A percentile compares a stretch with the other conserved stretches of the same genome.
Evolutionary conservation across 1,140 invertebrate species (phyloP).

Genomic region (Brachionus sp.): DNA sequence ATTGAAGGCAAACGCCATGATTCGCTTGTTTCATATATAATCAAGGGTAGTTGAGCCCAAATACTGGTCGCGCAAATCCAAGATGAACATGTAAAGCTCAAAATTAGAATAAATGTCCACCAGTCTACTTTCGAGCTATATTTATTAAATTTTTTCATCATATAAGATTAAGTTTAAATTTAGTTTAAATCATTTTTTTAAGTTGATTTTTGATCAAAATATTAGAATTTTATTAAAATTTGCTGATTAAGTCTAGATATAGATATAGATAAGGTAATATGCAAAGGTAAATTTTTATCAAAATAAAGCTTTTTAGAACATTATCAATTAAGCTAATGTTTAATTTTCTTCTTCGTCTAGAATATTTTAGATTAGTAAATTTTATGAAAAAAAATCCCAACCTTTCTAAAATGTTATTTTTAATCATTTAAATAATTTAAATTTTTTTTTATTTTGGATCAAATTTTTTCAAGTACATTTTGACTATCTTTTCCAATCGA

Average conservation of each 20-base stretch:
- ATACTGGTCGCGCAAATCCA: not conserved
- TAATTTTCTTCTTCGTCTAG: not conserved
- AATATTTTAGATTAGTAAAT: not conserved
- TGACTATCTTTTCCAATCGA: too few species aligned
- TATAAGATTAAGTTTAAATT: not conserved
- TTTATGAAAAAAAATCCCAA: not conserved
- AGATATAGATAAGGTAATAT: not conserved
- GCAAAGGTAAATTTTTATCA: not conserved
- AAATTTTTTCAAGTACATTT: too few species aligned
- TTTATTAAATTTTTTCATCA: not conserved
- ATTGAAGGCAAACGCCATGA: conserved; percentile 80
- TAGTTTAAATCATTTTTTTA: not conserved
- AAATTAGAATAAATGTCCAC: conserved; percentile 14
- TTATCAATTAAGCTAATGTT: not conserved
- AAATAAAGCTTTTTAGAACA: not conserved
- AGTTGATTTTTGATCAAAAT: not conserved
- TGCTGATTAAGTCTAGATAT: not conserved
- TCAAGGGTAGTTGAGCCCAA: conserved; percentile 24
- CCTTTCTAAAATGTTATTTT: not conserved
- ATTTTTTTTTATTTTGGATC: too few species aligned
- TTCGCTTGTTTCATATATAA: conserved; percentile 24
- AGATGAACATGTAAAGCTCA: conserved; percentile 9
- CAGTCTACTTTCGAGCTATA: conserved; percentile 25
- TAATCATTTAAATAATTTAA: too few species aligned
- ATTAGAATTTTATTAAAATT: not conserved